Evolutionary conservation across 2,113 vertebrate genomes (phyloP).

Genomic region (Odobenus rosmarus): DNA sequence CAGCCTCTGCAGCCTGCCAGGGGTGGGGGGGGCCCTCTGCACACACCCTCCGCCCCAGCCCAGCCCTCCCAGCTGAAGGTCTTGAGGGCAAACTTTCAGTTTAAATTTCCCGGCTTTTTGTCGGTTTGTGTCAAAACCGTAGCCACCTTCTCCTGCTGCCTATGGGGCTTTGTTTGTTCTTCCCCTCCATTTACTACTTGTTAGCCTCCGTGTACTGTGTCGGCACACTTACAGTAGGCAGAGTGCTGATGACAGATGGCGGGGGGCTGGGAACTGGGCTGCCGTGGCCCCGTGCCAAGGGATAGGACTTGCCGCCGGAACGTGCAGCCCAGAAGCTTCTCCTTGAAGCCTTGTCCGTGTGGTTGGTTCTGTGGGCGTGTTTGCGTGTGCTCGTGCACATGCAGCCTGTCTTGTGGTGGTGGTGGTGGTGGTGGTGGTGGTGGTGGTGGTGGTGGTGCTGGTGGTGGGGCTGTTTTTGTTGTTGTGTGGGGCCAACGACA

Average conservation of each 20-base stretch:
- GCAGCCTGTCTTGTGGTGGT: conserved; percentile 68
- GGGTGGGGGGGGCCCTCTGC: background rate
- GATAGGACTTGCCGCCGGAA: conserved; percentile 80
- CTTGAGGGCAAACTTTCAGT: conserved; percentile 64
- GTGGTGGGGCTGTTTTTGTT: conserved; percentile 65
- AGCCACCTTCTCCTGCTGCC: conserved; percentile 57
- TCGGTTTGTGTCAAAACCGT: conserved; percentile 66
- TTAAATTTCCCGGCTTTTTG: conserved; percentile 83
- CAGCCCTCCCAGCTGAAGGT: background rate
- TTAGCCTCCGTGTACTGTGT: conserved; percentile 76
- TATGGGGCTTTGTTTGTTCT: conserved; percentile 77
- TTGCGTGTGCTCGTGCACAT: conserved; percentile 52
- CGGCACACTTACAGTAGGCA: conserved; percentile 82
- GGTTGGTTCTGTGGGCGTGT: conserved; percentile 76
- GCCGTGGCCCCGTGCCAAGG: conserved; percentile 84
- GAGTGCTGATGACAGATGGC: conserved; percentile 87
- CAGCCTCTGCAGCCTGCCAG: background rate
- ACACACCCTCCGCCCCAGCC: background rate
- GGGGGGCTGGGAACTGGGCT: conserved; percentile 74
- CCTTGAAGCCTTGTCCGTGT: conserved; percentile 75
- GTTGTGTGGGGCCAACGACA: conserved; percentile 83
- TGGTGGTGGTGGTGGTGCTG: too few relatives aligned
- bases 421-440: conserved; percentile 43
- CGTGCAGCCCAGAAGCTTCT: conserved; percentile 74
- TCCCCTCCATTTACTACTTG: conserved; percentile 84